Conservation (phyloP, 2,113 vertebrate genomes). For the Myiopsitta monachus region DNA sequence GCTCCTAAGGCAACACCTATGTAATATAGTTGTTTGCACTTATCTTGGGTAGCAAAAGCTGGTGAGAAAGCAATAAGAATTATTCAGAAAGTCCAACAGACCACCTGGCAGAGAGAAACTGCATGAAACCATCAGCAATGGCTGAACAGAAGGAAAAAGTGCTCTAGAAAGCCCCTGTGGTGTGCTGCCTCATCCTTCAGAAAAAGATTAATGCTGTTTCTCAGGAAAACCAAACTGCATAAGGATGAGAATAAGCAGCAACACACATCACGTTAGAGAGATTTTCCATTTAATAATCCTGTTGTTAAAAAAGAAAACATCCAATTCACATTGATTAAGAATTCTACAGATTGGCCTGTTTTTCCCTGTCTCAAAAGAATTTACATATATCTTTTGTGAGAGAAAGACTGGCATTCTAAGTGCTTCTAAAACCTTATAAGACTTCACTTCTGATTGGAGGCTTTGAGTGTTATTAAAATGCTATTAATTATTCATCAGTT, state of each 20-base stretch:
- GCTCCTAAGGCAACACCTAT: not conserved
- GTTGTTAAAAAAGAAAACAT: not conserved
- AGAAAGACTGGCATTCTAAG: not conserved
- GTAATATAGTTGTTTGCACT: not conserved
- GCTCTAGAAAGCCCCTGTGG: not conserved
- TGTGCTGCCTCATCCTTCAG: not conserved
- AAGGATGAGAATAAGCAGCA: not conserved
- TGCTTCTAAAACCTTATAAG: not conserved
- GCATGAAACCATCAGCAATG: not conserved
- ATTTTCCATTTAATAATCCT: not conserved
- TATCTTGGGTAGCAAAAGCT: not conserved
- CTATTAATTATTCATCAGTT: not conserved
- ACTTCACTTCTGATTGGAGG: not conserved
- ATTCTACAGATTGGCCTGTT: not conserved
- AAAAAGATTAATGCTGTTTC: not conserved
- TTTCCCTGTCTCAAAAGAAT: not conserved
- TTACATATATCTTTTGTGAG: not conserved
- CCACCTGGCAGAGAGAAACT: not conserved
- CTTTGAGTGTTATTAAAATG: not conserved
- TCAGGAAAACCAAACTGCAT: not conserved
- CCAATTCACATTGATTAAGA: not conserved
- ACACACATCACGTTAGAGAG: not conserved
- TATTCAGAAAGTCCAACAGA: not conserved
- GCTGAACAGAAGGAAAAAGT: not conserved
- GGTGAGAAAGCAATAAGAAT: not conserved